These are phyloP conservation scores for Barbus barbus DNA, from an alignment of 2,113 vertebrate genomes.

Conservation along the genomic window DNA sequence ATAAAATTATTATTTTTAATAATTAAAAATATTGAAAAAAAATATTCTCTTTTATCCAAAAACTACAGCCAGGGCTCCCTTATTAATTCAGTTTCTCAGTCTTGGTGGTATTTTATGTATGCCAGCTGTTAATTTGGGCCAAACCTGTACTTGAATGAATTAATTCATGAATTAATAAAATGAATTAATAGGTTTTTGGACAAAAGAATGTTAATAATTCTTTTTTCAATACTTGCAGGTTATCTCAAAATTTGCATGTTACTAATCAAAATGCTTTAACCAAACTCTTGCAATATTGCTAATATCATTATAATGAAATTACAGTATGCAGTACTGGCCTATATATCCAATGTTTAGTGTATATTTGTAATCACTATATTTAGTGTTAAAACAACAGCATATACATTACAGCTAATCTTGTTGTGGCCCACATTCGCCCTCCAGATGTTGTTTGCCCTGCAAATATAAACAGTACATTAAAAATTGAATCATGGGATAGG, in stretches of 20 bases:
- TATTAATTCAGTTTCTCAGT: too few species aligned
- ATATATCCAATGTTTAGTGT: neutral
- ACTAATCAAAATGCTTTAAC: neutral
- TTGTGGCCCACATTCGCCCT: constrained; percentile 64
- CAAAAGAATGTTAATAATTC: too few species aligned
- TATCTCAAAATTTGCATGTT: neutral
- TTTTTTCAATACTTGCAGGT: neutral
- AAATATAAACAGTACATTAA: constrained; percentile 57
- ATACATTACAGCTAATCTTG: constrained; percentile 62
- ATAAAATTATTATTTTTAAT: too few species aligned
- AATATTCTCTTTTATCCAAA: neutral
- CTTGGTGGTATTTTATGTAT: neutral
- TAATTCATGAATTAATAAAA: too few species aligned
- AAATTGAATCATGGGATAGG: constrained; percentile 20
- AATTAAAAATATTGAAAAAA: too few species aligned
- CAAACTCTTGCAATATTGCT: neutral
- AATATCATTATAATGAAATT: neutral
- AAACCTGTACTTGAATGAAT: neutral
- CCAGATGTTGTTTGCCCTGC: constrained; percentile 61
- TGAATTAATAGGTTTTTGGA: too few species aligned
- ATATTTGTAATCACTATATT: neutral
- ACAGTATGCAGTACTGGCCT: neutral
- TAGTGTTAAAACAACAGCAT: neutral
- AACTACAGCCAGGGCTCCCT: neutral
- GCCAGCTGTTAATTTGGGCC: neutral